Conservation (phyloP, 2,888 invertebrate species). For the Acleris literana region DNA sequence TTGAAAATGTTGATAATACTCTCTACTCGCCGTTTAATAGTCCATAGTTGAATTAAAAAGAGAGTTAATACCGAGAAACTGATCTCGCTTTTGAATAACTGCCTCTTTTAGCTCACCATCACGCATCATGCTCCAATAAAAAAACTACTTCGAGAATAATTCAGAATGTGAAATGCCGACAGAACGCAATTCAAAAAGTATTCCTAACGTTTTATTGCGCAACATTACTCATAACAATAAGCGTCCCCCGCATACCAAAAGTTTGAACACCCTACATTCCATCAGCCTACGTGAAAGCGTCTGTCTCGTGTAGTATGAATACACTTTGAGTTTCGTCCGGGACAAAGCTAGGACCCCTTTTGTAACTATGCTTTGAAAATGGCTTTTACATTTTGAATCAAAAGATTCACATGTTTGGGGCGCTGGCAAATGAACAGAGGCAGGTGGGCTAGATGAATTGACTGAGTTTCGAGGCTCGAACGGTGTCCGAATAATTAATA, state of each 20-base stretch:
- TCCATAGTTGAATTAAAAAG: no score
- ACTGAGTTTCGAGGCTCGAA: constrained; percentile 2
- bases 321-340: constrained; percentile 30
- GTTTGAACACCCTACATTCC: constrained; percentile 37
- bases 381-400: constrained; percentile 33
- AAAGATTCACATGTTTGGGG: constrained; percentile 27
- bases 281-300: constrained; percentile 32
- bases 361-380: constrained; percentile 35
- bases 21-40: no score
- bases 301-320: constrained; percentile 30
- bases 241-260: constrained; percentile 34
- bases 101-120: no score
- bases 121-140: no score
- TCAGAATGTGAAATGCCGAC: no score
- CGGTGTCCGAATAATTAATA: constrained; percentile 1
- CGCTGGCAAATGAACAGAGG: constrained; percentile 14
- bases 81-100: no score
- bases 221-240: constrained; percentile 32
- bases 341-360: constrained; percentile 23
- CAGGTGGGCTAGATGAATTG: neutral
- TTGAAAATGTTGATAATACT: no score
- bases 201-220: constrained; percentile 15
- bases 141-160: no score
- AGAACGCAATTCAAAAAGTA: constrained; percentile 13
- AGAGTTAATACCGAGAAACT: no score